Base-by-base conservation (phyloP, 1,140 invertebrate species). In the Sminthurides bifidus region DNA sequence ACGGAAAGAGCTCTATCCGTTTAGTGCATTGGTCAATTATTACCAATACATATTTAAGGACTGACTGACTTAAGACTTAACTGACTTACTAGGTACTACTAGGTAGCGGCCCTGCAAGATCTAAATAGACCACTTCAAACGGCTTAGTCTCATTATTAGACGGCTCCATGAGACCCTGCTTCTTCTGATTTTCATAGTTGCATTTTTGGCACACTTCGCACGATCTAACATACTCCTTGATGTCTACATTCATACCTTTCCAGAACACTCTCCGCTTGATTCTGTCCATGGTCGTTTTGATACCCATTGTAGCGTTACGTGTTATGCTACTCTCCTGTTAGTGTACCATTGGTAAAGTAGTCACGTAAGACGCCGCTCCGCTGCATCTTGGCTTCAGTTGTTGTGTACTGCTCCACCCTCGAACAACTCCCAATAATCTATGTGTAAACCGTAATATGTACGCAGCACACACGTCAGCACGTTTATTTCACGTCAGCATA, bases 91-190 rank as follows among this genome's bases (percentile, higher is more conserved):
- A n/a, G 17, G 15, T 15, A n/a, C 27, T 43, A 19, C 10, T 37
- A 10, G 43, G 43, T 10, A 60, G 35, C 2, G 60, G 63, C 5
- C 63, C 60, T 5, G 63, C 29, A n/a, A 65, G 43, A 52, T 65
- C 63, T 3, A 60, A 46, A 17, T 27, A 23, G 19, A 63, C 30
- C 1, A n/a, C 31, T 21, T 60, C 30, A 38, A 60, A 65, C 3
- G 54, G 23, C 26, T 31, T n/a, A 3, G 31, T 17, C 14, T 51
- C 44, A 5, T 31, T 15, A 21, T 51, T 27, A 3, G 27, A 14
- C 37, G 31, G n/a, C 6, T 30, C 29, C 10, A 55, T 15, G 19
- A 54, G 38, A 10, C 52, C 55, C n/a, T 29, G 38, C 26, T 33
- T 45, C n/a, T 31, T 51, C 8, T 6, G 27, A 30, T 55, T 54